Evolutionary conservation across 2,888 invertebrate genomes (phyloP).

Genomic region (Diloba caeruleocephala): DNA sequence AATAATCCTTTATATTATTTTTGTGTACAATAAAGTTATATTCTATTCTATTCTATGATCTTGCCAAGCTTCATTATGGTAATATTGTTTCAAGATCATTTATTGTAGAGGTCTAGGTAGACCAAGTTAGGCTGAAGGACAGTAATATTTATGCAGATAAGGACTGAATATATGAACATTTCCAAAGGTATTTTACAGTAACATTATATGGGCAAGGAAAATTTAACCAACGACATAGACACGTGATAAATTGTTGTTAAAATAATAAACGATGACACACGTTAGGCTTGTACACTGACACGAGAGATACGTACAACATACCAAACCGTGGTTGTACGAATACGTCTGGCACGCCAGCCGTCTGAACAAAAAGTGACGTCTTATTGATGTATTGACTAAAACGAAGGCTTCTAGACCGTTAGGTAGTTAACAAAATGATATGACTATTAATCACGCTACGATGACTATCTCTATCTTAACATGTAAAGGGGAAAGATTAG

Average conservation of each 20-base stretch:
- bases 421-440: slow-evolving; percentile 80
- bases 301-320: slow-evolving; percentile 64
- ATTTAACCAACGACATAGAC: slow-evolving; percentile 64
- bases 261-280: slow-evolving; percentile 84
- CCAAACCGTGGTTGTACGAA: slow-evolving; percentile 58
- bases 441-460: slow-evolving; percentile 73
- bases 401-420: slow-evolving; percentile 76
- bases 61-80: too few relatives aligned
- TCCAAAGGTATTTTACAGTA: slow-evolving; percentile 45
- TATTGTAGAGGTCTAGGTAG: too few relatives aligned
- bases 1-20: too few relatives aligned
- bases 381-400: slow-evolving; percentile 83
- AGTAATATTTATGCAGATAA: slow-evolving; percentile 15
- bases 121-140: too few relatives aligned
- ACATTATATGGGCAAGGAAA: slow-evolving; percentile 60
- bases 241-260: slow-evolving; percentile 79
- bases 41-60: too few relatives aligned
- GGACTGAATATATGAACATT: slow-evolving; percentile 14
- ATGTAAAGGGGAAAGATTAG: slow-evolving; percentile 38
- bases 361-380: slow-evolving; percentile 79
- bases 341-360: slow-evolving; percentile 37
- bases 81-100: too few relatives aligned
- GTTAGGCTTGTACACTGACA: slow-evolving; percentile 63
- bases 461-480: slow-evolving; percentile 69
- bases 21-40: too few relatives aligned